Evolutionary conservation across 1,140 invertebrate species (phyloP), one percentile per base, ranked within the genome.

Genomic region (Asbolus verrucosus): DNA sequence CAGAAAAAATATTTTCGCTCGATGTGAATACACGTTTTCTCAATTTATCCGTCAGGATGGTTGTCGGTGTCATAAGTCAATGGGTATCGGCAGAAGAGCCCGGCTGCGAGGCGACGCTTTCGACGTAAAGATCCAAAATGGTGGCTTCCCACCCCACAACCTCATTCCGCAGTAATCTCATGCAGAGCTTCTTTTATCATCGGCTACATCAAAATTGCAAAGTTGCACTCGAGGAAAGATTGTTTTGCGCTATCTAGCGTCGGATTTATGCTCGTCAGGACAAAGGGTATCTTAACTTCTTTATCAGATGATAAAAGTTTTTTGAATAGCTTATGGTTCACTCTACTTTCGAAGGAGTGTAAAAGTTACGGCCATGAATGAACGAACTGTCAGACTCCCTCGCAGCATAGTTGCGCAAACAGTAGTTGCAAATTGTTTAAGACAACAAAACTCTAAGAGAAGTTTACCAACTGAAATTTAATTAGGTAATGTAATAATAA

Each of bases 21-120:
- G 33, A 36, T 36, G 33, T 11, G 33, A 46, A 46, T 31, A 61
- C 54, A 61, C 54, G 27, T 61, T 36, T 61, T 61, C 27, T 14
- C 54, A 61, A 61, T 61, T 61, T 61, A 61, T 61, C 30, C 54
- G 54, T 60, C 43, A 46, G 8, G 43, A 46, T 16, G 6, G 43
- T 46, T 46, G 43, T 46, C 54, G 30, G 30, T 30, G 54, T 30
- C 21, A 27, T 60, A 30, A 30, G n/a, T 60, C 21, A 15, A 60
- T 60, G 30, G 54, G 31, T 60, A 60, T 60, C 24, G 46, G 46
- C 4, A 61, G 54, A 31, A 6, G 24, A 61, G 54, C 24, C 11
- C 54, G 54, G 15, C 43, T 1, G 6, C 9, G 6, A 36, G 33
- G 33, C 33, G 33, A n/a, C 33, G 33, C 33, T 36, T 27, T 27